Percentiles rank a stretch among this genome's conserved stretches.
phyloP scores from a whole-genome alignment of 2,888 invertebrate species.

The Yponomeuta sedellus region DNA sequence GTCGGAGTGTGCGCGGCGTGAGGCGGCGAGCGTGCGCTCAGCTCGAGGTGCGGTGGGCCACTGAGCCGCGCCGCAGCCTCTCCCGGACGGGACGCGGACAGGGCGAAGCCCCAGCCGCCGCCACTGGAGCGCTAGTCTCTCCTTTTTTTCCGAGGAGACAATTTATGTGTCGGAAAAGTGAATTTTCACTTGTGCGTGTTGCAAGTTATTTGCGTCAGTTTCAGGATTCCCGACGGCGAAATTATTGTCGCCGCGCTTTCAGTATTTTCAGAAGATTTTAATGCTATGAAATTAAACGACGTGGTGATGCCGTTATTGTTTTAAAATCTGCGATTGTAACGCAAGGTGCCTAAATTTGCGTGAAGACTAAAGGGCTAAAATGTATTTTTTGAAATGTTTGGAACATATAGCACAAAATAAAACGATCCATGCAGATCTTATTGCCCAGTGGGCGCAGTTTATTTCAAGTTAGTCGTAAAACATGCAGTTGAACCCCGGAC shows the following conservation, averaged over 20 bases:
- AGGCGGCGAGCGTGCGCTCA: conserved; percentile 67
- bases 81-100: conserved; percentile 43
- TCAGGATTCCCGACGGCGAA: neutral
- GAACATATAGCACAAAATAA: too few species aligned
- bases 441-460: too few species aligned
- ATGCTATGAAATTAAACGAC: neutral
- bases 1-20: conserved; percentile 44
- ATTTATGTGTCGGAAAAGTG: conserved; percentile 1
- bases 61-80: conserved; percentile 56
- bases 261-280: neutral
- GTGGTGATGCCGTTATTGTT: neutral
- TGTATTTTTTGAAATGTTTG: too few species aligned
- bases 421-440: too few species aligned
- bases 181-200: neutral
- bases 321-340: neutral
- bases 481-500: too few species aligned
- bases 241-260: neutral
- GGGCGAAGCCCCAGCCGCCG: conserved; percentile 40
- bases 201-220: neutral
- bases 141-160: neutral
- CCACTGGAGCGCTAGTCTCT: neutral
- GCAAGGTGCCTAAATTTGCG: neutral
- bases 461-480: too few species aligned
- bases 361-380: too few species aligned
- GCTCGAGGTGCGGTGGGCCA: conserved; percentile 62